These are phyloP conservation scores for Paraplagusia blochii DNA, from an alignment of 2,113 vertebrate species.

Conservation along the genomic window DNA sequence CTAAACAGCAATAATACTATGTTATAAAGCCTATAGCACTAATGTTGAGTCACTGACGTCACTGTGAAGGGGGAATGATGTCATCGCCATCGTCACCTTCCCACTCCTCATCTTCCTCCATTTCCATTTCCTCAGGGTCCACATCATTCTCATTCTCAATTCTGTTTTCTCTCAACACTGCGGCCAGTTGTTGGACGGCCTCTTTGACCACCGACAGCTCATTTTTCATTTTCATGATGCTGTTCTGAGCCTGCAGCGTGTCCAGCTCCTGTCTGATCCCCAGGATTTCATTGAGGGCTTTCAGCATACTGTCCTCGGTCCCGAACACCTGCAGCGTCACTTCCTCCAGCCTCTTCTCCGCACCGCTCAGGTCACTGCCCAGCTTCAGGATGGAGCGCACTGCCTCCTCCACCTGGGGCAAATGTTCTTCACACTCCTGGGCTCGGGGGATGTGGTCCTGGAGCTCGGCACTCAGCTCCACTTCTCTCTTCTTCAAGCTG, in stretches of 20 bases:
- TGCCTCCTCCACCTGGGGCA: slow-evolving; percentile 83
- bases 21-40: too few species aligned
- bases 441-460: slow-evolving; percentile 75
- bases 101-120: slow-evolving; percentile 36
- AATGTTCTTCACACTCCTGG: slow-evolving; percentile 78
- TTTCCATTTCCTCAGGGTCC: slow-evolving; percentile 9
- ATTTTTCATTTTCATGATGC: slow-evolving; percentile 73
- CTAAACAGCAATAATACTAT: too few species aligned
- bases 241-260: slow-evolving; percentile 74
- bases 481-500: slow-evolving; percentile 66
- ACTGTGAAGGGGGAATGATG: not conserved
- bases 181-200: slow-evolving; percentile 61
- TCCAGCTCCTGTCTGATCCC: slow-evolving; percentile 79
- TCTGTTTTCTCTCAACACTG: slow-evolving; percentile 52
- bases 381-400: slow-evolving; percentile 83
- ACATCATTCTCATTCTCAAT: slow-evolving; percentile 26
- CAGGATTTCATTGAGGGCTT: slow-evolving; percentile 76
- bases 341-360: slow-evolving; percentile 81
- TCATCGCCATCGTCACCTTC: slow-evolving; percentile 15
- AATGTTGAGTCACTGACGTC: slow-evolving; percentile 23
- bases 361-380: slow-evolving; percentile 75
- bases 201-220: slow-evolving; percentile 71
- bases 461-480: slow-evolving; percentile 74
- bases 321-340: slow-evolving; percentile 80
- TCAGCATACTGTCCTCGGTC: slow-evolving; percentile 84